phyloP scores from a whole-genome alignment of 2,888 invertebrate species.

The Drosophila hawaiiensis region DNA sequence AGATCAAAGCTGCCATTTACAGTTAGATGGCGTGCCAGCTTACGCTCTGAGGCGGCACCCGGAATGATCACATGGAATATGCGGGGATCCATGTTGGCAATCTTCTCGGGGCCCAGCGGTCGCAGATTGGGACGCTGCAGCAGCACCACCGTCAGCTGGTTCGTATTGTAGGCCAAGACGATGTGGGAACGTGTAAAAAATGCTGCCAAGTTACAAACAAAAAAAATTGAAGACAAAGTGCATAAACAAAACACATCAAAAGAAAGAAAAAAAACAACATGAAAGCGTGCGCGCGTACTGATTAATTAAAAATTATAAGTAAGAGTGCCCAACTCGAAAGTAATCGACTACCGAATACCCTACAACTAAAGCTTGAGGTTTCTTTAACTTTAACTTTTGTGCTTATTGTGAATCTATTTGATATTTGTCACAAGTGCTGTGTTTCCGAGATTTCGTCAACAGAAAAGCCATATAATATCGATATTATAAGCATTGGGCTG shows the following conservation, averaged over 20 bases:
- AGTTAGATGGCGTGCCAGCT: slow-evolving; percentile 82
- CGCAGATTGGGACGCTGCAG: slow-evolving; percentile 87
- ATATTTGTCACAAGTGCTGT: neutral
- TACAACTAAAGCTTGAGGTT: neutral
- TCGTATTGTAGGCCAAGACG: slow-evolving; percentile 89
- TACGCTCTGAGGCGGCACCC: slow-evolving; percentile 82
- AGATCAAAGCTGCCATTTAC: slow-evolving; percentile 85
- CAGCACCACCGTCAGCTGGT: slow-evolving; percentile 89
- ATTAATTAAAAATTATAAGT: slow-evolving; percentile 80
- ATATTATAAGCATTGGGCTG: neutral
- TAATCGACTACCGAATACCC: slow-evolving; percentile 2
- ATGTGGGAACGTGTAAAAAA: slow-evolving; percentile 89
- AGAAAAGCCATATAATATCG: neutral
- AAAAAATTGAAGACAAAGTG: slow-evolving; percentile 56
- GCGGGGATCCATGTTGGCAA: slow-evolving; percentile 89
- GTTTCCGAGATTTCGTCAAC: neutral
- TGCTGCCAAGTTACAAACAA: slow-evolving; percentile 86
- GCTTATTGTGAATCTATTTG: neutral
- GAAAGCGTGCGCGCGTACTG: slow-evolving; percentile 62
- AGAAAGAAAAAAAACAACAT: slow-evolving; percentile 48
- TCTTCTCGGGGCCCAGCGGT: slow-evolving; percentile 87
- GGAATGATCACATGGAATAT: slow-evolving; percentile 86
- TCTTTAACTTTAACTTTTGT: neutral
- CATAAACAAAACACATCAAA: slow-evolving; percentile 61
- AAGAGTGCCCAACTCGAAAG: slow-evolving; percentile 23